phyloP scores from a whole-genome alignment of 2,113 vertebrate species.

The Nycticryphes semicollaris region DNA sequence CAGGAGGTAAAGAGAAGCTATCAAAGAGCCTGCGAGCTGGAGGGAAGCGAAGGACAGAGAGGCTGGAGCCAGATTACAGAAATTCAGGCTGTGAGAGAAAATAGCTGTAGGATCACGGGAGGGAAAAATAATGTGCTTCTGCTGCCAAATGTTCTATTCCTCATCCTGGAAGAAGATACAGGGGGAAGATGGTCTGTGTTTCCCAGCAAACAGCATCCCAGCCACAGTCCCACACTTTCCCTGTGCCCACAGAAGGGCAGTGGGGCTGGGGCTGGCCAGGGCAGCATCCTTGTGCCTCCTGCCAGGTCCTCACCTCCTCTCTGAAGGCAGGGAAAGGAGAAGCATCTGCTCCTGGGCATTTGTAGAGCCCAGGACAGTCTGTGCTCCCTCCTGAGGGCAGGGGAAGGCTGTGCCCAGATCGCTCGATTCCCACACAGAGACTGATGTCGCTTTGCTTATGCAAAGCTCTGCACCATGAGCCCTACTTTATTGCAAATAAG shows the following conservation, averaged over 20 bases:
- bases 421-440: neutral
- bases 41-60: neutral
- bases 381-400: neutral
- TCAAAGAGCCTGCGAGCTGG: neutral
- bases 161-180: accelerated
- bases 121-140: neutral
- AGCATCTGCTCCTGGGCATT: neutral
- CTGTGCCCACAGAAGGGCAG: neutral
- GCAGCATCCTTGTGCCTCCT: neutral
- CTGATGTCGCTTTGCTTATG: neutral
- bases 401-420: neutral
- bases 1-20: neutral
- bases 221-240: accelerated
- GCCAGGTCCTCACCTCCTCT: neutral
- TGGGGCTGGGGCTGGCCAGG: neutral
- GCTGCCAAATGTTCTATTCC: neutral
- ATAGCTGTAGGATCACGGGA: neutral
- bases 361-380: neutral
- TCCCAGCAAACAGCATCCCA: neutral
- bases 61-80: neutral
- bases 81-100: neutral
- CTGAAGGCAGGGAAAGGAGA: neutral
- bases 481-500: neutral
- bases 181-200: neutral
- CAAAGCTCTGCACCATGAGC: neutral